A percentile compares a stretch with the other conserved stretches of the same genome.
Evolutionary conservation across 1,140 invertebrate species (phyloP).

Genomic region (Drosophila novamexicana): DNA sequence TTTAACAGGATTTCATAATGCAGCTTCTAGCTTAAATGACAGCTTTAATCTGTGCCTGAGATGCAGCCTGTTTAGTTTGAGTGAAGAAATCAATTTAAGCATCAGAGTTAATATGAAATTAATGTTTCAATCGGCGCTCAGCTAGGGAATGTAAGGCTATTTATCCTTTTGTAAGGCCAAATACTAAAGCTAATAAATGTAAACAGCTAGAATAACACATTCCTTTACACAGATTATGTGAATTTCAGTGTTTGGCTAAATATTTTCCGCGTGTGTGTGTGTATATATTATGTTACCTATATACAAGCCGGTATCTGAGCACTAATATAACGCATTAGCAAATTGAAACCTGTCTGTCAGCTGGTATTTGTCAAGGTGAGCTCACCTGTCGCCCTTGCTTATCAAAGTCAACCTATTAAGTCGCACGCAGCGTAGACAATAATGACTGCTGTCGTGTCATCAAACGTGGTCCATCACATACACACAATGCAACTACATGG

Average conservation of each 20-base stretch:
- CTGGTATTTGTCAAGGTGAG: constrained; percentile 42
- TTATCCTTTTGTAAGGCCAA: too few relatives aligned
- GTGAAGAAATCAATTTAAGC: too few relatives aligned
- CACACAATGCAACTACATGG: neutral
- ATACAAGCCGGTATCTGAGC: neutral
- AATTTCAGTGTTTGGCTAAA: neutral
- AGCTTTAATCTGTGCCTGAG: too few relatives aligned
- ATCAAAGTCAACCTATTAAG: constrained; percentile 68
- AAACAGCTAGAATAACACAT: too few relatives aligned
- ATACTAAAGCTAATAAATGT: too few relatives aligned
- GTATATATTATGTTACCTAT: neutral
- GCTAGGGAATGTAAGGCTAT: too few relatives aligned
- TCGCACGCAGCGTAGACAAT: constrained; percentile 60
- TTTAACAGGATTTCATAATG: too few relatives aligned
- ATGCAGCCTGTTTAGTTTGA: too few relatives aligned
- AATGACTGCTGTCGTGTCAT: constrained; percentile 66
- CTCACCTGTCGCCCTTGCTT: constrained; percentile 20
- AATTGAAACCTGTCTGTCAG: constrained; percentile 8
- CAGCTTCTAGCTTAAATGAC: too few relatives aligned
- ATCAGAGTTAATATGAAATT: too few relatives aligned
- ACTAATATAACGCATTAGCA: constrained; percentile 9
- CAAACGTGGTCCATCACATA: constrained; percentile 42
- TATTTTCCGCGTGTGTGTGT: neutral
- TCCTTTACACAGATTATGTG: neutral
- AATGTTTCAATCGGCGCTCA: too few relatives aligned